phyloP scores from a whole-genome alignment of 2,113 vertebrate species.

The Albula goreensis region DNA sequence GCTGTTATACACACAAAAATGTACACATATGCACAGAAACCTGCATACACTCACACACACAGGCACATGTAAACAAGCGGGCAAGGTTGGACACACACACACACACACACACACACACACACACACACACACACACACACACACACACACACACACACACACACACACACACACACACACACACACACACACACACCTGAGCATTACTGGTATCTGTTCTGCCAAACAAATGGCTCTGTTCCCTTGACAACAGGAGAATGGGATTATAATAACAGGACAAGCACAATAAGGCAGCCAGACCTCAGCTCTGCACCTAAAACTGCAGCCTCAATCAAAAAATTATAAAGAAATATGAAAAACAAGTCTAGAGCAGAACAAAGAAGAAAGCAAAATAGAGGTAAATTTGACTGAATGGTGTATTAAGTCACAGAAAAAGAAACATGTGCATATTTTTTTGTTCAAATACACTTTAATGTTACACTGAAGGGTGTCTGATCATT shows the following conservation, averaged over 20 bases:
- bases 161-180: not conserved
- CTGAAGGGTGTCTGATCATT: too few relatives aligned
- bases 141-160: not conserved
- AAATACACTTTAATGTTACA: too few relatives aligned
- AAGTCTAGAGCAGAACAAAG: slow-evolving; percentile 6
- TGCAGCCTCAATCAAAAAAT: slow-evolving; percentile 40
- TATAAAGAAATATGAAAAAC: slow-evolving; percentile 30
- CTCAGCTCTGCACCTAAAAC: slow-evolving; percentile 29
- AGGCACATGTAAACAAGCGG: not conserved
- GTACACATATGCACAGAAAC: slow-evolving; percentile 11
- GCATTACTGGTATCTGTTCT: slow-evolving; percentile 31
- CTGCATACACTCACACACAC: not conserved
- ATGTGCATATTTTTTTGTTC: too few relatives aligned
- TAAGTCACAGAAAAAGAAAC: too few relatives aligned
- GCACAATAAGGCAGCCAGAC: slow-evolving; percentile 49
- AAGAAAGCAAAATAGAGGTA: slow-evolving; percentile 3
- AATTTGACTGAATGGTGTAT: not conserved
- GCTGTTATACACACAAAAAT: not conserved
- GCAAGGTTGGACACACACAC: slow-evolving; percentile 1
- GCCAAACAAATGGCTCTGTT: slow-evolving; percentile 61
- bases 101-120: slow-evolving; percentile 16
- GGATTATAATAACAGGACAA: slow-evolving; percentile 58
- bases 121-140: not conserved
- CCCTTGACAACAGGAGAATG: slow-evolving; percentile 64
- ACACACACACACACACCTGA: slow-evolving; percentile 27